phyloP scores from a whole-genome alignment of 2,888 invertebrate species.

The Caenorhabditis sp. region DNA sequence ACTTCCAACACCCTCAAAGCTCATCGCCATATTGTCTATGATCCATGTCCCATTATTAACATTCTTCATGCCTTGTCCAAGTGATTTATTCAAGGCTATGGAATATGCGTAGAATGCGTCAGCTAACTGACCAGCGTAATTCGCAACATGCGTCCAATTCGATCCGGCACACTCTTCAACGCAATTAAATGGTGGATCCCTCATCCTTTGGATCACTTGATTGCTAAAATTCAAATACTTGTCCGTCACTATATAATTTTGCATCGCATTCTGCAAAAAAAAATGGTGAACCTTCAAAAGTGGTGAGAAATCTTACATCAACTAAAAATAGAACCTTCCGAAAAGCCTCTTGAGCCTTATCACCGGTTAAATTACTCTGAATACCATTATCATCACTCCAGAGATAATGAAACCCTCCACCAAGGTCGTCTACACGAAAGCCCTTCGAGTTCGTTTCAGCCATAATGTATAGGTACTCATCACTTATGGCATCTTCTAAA shows the following conservation, averaged over 20 bases:
- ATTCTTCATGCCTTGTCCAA: neutral
- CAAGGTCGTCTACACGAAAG: constrained; percentile 34
- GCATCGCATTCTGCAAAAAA: constrained; percentile 29
- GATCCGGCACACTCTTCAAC: constrained; percentile 27
- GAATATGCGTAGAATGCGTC: constrained; percentile 46
- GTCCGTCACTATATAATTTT: constrained; percentile 28
- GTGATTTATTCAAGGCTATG: constrained; percentile 28
- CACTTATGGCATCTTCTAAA: constrained; percentile 29
- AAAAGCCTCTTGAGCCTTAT: constrained; percentile 17
- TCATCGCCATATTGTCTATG: constrained; percentile 26
- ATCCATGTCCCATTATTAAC: constrained; percentile 10
- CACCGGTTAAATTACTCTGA: neutral
- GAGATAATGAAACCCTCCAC: constrained; percentile 24
- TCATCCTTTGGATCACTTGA: constrained; percentile 50
- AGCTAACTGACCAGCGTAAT: constrained; percentile 36
- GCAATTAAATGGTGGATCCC: constrained; percentile 55
- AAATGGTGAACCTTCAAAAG: neutral
- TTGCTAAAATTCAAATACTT: constrained; percentile 47
- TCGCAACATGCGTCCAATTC: constrained; percentile 18
- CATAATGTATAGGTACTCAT: constrained; percentile 50
- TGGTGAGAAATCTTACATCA: constrained; percentile 15
- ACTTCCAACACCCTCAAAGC: constrained; percentile 11
- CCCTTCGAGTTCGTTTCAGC: constrained; percentile 34
- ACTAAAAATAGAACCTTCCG: constrained; percentile 20
- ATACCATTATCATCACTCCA: constrained; percentile 11